Evolutionary conservation across 2,797 vertebrate genomes (phyloP), one percentile per base, ranked within the genome.

Genomic region (Labroides dimidiatus): DNA sequence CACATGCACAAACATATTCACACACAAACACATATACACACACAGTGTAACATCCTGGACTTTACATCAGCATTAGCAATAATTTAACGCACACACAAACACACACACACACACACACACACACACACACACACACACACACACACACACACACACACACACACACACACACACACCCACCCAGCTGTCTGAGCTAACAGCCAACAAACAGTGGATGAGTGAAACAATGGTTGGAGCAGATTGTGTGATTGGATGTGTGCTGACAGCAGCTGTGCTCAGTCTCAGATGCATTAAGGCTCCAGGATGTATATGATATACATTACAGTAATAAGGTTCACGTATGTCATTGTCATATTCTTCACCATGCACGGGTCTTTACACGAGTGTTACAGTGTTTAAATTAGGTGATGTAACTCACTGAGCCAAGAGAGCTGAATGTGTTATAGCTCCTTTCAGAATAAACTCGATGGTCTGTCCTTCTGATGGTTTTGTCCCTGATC

Each of bases 231-330:
- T 30, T 54, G 4, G 24, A 6, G 44, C 12, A 12, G 58, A 59
- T n/a, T 12, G 9, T 42, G 9, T 80, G 82, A 87, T 19, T n/a
- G 0, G 58, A 80, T 80, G 79, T 1, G 73, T 78, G 15, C 33
- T 6, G 69, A 78, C 76, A 73, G 75, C 72, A n/a, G 75, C 60
- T 19, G 56, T 36, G 42, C 60, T 3, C 20, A 3, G 39, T 19
- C 47, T 69, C 48, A 9, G 17, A 64, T 61, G 57, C 52, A 48
- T 72, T 49, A 36, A 67, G 66, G 44, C 57, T 69, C 4, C 53
- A 57, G 48, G 24, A 64, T 9, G 42, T 69, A 55, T 57, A 80
- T 79, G 60, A 82, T 51, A 71, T 73, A 68, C 62, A 37, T 76
- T 78, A 69, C 61, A 47, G 54, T 61, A 66, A 66, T 21, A 5